Evolutionary conservation across 2,888 invertebrate genomes (phyloP), one percentile per base, ranked within the genome.

Genomic region (Morpho helenor): DNA sequence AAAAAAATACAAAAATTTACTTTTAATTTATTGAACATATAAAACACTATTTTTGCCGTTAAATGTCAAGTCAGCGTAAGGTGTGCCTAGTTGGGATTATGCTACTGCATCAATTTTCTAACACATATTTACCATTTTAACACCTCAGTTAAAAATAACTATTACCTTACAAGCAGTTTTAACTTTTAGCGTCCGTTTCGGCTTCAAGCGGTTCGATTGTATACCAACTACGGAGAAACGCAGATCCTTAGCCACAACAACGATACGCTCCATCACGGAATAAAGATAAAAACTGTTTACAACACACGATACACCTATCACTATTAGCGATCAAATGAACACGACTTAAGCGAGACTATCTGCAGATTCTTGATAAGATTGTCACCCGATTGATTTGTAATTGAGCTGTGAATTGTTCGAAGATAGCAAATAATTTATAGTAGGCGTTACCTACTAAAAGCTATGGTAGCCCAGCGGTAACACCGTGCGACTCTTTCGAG

Each of bases 151-250:
- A 31, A 31, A 31, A 31, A 31, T 5, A 31, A 31, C 5, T 31
- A 31, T 50, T 61, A 71, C 72, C 71, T 72, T 70, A 54, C 71
- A 72, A 40, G 67, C 66, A 8, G 66, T 66, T n/a, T 65, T 65
- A 2, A 67, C 63, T n/a, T 67, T 64, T 3, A 60, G 50, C 48
- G 57, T 66, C 59, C 58, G 63, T 52, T 63, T 70, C 45, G 63
- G 65, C 49, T 72, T 70, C 1, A 74, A 59, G 47, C 64, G 73
- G 54, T 56, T 69, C 43, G 69, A 72, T 64, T 82, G 82, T 56
- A 84, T 80, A 23, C 87, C 85, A 2, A 86, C 69, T 39, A 81
- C 74, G 0, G 76, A 70, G 54, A 76, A 75, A 8, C 71, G 70
- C 2, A 84, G 62, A 44, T 70, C 72, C 44, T 71, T 74, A n/a